Evolutionary conservation across 92 coral and sea anemone species (phyloP), one percentile per base, ranked within the genome.

Genomic region (Phenganax subtilis): DNA sequence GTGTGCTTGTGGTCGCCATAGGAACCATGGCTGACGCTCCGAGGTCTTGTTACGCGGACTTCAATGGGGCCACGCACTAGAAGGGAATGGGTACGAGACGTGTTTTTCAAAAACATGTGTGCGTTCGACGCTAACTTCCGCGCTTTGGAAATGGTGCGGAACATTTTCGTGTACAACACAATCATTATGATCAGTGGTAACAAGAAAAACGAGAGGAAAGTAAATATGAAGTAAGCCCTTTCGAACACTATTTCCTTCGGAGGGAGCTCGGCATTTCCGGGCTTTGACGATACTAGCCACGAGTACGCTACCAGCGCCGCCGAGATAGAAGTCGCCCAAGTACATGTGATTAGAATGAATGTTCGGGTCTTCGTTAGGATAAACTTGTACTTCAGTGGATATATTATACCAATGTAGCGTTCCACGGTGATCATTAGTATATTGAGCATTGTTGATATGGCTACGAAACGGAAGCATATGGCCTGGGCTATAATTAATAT

Each of bases 391-490:
- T 51, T 75, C 3, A 86, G 53, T 0, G 65, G 86, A 63, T 72
- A 82, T 8, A 86, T 85, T 6, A 89, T 89, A 8, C 85, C 89
- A 11, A 86, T 53, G 64, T 89, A 89, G 9, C 92, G 64, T 72
- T 89, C 92, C 9, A 89, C 63, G 5, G 92, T 85, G 76, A 89
- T 84, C 70, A 86, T 85, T 37, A 89, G 52, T 60, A 89, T 69
- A 74, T 89, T 88, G 20, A 89, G 69, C 84, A 89, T 85, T n/a
- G 92, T 82, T 56, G 89, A 89, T 57, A 89, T 84, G 51, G 92
- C 82, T 47, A 86, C 71, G 75, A 89, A 77, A 0, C 83, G 74
- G 56, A 63, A 79, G n/a, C 83, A 79, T 0, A 79, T 54, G 14
- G 74, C 83, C 54, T 79, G 83, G 14, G 74, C 74, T 16, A 79